phyloP scores from a whole-genome alignment of 2,888 invertebrate species.

The Coleophora deauratella region DNA sequence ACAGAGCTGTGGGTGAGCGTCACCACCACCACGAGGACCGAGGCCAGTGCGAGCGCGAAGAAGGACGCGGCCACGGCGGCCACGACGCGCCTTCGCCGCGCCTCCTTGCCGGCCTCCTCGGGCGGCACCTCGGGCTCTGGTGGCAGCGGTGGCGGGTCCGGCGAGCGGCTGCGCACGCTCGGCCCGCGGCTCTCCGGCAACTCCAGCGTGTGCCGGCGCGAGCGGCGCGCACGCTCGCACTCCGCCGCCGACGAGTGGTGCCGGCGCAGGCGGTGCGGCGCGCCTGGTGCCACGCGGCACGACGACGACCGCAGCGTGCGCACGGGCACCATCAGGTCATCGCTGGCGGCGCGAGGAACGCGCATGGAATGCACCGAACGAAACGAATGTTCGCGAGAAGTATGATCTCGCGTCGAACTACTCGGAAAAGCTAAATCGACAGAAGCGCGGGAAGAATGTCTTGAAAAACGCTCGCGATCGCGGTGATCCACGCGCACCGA shows the following conservation, averaged over 20 bases:
- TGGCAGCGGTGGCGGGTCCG: constrained; percentile 49
- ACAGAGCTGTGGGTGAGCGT: constrained; percentile 83
- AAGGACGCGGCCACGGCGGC: constrained; percentile 82
- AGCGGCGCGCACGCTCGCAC: constrained; percentile 63
- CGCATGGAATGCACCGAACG: constrained; percentile 66
- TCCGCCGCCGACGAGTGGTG: constrained; percentile 68
- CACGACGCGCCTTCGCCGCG: constrained; percentile 79
- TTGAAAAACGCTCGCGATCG: constrained; percentile 64
- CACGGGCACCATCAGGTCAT: constrained; percentile 65
- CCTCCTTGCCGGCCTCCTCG: constrained; percentile 76
- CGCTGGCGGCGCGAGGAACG: constrained; percentile 61
- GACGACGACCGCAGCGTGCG: constrained; percentile 65
- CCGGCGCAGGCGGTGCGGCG: constrained; percentile 62
- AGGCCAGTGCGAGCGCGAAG: constrained; percentile 81
- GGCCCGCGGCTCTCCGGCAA: constrained; percentile 60
- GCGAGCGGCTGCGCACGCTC: constrained; percentile 61
- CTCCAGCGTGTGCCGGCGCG: constrained; percentile 60
- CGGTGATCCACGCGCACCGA: constrained; percentile 66
- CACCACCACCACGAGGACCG: constrained; percentile 84
- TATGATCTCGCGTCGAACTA: constrained; percentile 52
- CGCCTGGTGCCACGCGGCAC: constrained; percentile 60
- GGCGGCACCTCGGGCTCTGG: constrained; percentile 60
- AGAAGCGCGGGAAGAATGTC: constrained; percentile 68
- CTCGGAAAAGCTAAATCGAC: constrained; percentile 62
- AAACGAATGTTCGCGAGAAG: constrained; percentile 60